Base-by-base conservation (phyloP, 2,113 vertebrate genomes). In the Gorsachius goisagi region DNA sequence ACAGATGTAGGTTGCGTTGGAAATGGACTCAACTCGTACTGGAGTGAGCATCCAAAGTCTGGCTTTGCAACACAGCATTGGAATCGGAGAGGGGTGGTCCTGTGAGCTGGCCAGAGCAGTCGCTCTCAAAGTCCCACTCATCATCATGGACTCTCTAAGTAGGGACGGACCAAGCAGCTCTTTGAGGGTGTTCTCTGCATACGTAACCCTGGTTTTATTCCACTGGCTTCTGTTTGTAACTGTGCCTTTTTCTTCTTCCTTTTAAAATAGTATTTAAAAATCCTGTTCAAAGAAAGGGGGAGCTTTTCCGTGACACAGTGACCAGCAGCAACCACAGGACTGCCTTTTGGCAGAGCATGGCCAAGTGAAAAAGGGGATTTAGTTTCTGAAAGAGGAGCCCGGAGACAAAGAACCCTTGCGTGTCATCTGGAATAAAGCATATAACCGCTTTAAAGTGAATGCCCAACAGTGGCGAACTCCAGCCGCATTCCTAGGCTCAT, bases 401-500 rank as follows among this genome's bases (percentile, higher is more conserved):
- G 47, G 56, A 76, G 71, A 21, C 35, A 26, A 21, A 44, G 8
- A 37, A 19, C 49, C 17, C 41, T 53, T n/a, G 37, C 24, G 13
- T 5, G 5, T 82, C 55, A 41, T 5, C 86, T 15, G 19, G 55
- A 58, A 59, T 58, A 59, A 62, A 56, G 16, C 45, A 32, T 4
- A 15, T 11, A n/a, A 69, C 39, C 2, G 5, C 60, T 77, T 47
- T 18, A 28, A 68, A 37, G 32, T 22, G 39, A 64, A 32, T 4
- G 9, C 13, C 55, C 32, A 49, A 6, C 44, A 21, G 44, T 3
- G 9, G 44, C 49, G 52, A 56, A n/a, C 33, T 44, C 27, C 50
- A 50, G 55, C 21, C n/a, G 23, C 24, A 0, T 18, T 6, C 3
- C 22, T 9, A 53, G 20, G 37, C 26, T 62, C 4, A 0, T 68